These are phyloP conservation scores for Argya squamiceps DNA, from an alignment of 2,797 vertebrate genomes.

Conservation along the genomic window DNA sequence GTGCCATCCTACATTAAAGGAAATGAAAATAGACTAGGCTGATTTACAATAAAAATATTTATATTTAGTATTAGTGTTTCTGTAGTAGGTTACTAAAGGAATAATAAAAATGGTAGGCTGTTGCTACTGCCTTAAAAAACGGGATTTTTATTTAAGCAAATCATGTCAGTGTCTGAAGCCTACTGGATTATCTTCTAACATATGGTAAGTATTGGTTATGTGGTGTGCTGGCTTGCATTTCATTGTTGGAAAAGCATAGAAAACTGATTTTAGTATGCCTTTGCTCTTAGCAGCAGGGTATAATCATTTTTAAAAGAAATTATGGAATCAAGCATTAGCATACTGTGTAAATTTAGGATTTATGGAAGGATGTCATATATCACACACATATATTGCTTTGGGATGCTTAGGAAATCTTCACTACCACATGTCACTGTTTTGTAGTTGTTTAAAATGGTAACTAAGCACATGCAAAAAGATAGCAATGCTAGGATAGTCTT, in stretches of 20 bases:
- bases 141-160: conserved; percentile 69
- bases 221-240: conserved; percentile 62
- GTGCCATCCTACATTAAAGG: neutral
- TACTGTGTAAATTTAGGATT: conserved; percentile 70
- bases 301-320: conserved; percentile 74
- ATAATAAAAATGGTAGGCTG: conserved; percentile 38
- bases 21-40: conserved; percentile 7
- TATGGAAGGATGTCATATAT: conserved; percentile 59
- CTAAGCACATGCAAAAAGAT: conserved; percentile 33
- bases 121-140: conserved; percentile 43
- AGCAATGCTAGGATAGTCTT: neutral
- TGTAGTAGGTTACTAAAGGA: conserved; percentile 43
- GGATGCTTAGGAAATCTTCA: conserved; percentile 59
- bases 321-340: conserved; percentile 68
- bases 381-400: conserved; percentile 56
- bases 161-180: conserved; percentile 68
- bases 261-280: conserved; percentile 71
- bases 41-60: conserved; percentile 52
- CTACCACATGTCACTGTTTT: conserved; percentile 55
- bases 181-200: conserved; percentile 69
- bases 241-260: conserved; percentile 72
- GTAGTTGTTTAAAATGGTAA: conserved; percentile 58
- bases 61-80: conserved; percentile 40
- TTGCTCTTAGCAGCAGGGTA: conserved; percentile 68
- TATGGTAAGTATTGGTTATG: conserved; percentile 66